phyloP scores from a whole-genome alignment of 1,140 invertebrate species.

The Bombus soroeensis region DNA sequence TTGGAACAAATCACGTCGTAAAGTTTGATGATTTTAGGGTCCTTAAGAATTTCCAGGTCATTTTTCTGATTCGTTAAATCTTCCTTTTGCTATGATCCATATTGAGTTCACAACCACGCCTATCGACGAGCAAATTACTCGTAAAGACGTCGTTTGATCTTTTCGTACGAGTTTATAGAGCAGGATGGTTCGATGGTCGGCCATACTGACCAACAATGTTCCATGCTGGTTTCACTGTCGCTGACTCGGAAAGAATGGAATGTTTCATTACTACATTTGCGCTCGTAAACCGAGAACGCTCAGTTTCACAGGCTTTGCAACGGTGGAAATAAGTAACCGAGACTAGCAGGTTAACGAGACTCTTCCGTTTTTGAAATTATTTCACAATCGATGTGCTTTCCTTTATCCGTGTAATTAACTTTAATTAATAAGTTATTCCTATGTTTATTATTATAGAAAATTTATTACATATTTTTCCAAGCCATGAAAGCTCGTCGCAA shows the following conservation, averaged over 20 bases:
- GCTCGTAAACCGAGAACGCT: slow-evolving; percentile 32
- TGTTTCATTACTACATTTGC: slow-evolving; percentile 40
- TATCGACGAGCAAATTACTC: background rate
- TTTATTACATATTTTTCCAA: too few relatives aligned
- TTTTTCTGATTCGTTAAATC: background rate
- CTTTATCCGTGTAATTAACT: background rate
- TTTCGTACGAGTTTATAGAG: background rate
- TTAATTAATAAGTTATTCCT: background rate
- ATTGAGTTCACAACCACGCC: background rate
- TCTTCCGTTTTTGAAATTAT: background rate
- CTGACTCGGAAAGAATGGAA: slow-evolving; percentile 38
- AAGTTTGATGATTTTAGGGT: too few relatives aligned
- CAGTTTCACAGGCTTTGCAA: background rate
- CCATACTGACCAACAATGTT: background rate
- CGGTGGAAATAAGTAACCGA: slow-evolving; percentile 21
- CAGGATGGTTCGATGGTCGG: background rate
- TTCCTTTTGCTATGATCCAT: too few relatives aligned
- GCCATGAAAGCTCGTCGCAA: too few relatives aligned
- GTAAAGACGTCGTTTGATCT: background rate
- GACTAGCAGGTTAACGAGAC: slow-evolving; percentile 54
- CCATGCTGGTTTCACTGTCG: background rate
- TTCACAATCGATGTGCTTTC: background rate
- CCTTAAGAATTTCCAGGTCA: background rate
- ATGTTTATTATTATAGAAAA: too few relatives aligned
- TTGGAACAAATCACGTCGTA: background rate